Base-by-base conservation (phyloP, 1,140 invertebrate species). In the Zaprionus ornatus region DNA sequence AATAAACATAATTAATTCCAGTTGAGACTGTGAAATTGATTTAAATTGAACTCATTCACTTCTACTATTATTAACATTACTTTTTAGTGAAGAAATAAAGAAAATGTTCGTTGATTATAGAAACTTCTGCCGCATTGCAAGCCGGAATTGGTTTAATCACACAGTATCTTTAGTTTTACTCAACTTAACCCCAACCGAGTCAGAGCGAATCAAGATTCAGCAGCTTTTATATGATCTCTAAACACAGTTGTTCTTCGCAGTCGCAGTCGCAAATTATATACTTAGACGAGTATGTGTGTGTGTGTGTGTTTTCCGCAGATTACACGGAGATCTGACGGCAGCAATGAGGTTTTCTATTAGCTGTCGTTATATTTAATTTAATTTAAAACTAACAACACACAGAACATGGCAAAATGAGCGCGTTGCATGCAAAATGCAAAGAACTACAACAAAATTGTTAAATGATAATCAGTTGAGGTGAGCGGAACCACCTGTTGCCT, bases 341-440 rank as follows among this genome's bases (percentile, higher is more conserved):
- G 86, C 62, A 62, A 69, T 59, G 67, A 59, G 60, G 73, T 83
- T 88, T 88, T 88, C 84, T 88, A 87, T 87, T 87, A 86, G 59
- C 77, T 70, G 84, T 88, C 82, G 81, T 84, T 84, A 90, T 79
- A 88, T 88, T 88, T 90, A 88, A 88, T 88, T 88, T 88, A 88
- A 88, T 88, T 84, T 84, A 88, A 87, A 88, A 78, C 80, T 72
- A 75, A 86, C 75, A 82, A 65, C 40, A 69, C 69, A 77, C 65
- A 80, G 50, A 80, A 79, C 75, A 69, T 65, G 61, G 65, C 40
- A 19, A 80, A 83, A 88, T 90, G 85, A 68, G 64, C 21, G 65
- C 42, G 21, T 64, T 52, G 65, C 84, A 90, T 84, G 84, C 84
- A 77, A 90, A 88, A 70, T 80, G 84, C 65, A 52, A 68, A 76